phyloP scores from a whole-genome alignment of 1,140 invertebrate genomes.

The Chironomus striatipennis region DNA sequence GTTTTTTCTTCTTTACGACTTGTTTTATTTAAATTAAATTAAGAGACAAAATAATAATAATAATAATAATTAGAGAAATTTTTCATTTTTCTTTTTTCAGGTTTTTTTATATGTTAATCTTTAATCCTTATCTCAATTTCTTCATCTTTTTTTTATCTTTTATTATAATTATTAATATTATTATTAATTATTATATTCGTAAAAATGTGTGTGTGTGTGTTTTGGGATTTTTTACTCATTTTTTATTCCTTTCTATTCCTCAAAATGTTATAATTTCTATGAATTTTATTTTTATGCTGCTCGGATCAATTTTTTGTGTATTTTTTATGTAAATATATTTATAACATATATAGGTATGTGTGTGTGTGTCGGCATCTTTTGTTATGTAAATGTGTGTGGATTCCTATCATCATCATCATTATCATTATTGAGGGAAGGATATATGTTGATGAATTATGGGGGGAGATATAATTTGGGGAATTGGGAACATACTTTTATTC shows the following conservation, averaged over 20 bases:
- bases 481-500: slow-evolving; percentile 4
- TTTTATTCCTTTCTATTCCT: not conserved
- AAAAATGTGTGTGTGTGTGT: not conserved
- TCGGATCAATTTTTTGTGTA: not conserved
- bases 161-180: not conserved
- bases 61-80: slow-evolving; percentile 1
- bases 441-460: not conserved
- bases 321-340: not conserved
- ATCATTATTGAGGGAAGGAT: not conserved
- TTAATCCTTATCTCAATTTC: not conserved
- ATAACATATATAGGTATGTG: not conserved
- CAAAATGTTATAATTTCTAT: not conserved
- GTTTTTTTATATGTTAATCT: not conserved
- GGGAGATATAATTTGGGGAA: not conserved
- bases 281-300: not conserved
- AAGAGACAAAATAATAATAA: not conserved
- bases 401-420: not conserved
- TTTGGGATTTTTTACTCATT: not conserved
- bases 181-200: not conserved
- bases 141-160: not conserved
- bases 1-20: too few relatives aligned
- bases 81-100: not conserved
- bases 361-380: not conserved
- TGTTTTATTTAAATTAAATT: not conserved
- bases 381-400: not conserved